Evolutionary conservation across 2,888 invertebrate genomes (phyloP).

Genomic region (Tolmerus cingulatus): DNA sequence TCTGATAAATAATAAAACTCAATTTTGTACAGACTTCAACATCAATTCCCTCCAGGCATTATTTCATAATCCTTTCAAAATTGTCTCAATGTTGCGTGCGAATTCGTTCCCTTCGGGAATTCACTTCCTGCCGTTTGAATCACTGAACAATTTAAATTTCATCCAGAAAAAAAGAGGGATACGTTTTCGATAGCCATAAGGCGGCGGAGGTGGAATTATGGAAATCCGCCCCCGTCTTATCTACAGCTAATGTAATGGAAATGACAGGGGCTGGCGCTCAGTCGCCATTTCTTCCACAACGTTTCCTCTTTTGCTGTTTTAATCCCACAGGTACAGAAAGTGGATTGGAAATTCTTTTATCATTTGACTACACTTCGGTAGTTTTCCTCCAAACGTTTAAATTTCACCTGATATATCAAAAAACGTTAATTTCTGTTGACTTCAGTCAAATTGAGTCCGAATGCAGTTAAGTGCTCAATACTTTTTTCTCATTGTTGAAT

Average conservation of each 20-base stretch:
- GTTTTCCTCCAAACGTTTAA: background rate
- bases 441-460: background rate
- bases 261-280: background rate
- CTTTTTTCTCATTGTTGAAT: background rate
- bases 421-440: background rate
- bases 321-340: background rate
- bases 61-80: background rate
- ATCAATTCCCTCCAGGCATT: background rate
- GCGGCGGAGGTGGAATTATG: background rate
- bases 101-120: background rate
- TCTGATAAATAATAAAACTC: too few relatives aligned
- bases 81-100: background rate
- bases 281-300: background rate
- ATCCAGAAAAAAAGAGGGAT: background rate
- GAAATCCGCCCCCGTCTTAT: background rate
- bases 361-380: background rate
- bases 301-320: background rate
- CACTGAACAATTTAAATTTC: background rate
- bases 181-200: background rate
- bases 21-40: background rate
- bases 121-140: background rate
- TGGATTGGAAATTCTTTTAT: background rate
- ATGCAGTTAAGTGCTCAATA: background rate
- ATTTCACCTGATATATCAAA: background rate
- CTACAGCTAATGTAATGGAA: background rate